These are phyloP conservation scores for Sebastes diaconus DNA, from an alignment of 2,797 vertebrate genomes.

Conservation along the genomic window DNA sequence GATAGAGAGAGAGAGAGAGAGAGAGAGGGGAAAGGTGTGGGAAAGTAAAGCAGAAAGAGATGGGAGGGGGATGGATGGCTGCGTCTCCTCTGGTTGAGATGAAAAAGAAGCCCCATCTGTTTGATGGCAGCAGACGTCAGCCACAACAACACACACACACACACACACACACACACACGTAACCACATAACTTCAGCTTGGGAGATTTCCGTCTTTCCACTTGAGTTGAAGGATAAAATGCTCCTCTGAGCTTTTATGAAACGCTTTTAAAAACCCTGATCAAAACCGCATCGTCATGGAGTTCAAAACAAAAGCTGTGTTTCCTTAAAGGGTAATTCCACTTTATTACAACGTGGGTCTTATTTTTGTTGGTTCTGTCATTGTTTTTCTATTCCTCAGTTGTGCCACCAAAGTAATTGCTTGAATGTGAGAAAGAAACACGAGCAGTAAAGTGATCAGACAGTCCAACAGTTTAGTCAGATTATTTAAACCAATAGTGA, in stretches of 20 bases:
- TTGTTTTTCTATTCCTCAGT: not conserved
- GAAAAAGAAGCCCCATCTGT: conserved; percentile 54
- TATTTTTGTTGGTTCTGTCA: not conserved
- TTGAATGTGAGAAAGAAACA: no score
- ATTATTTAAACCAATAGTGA: no score
- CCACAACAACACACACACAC: conserved; percentile 10
- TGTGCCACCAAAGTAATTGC: not conserved
- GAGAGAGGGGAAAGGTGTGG: conserved; percentile 27
- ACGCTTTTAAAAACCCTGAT: conserved; percentile 15
- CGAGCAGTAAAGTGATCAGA: no score
- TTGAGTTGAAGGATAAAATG: conserved; percentile 24
- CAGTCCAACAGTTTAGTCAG: no score
- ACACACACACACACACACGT: not conserved
- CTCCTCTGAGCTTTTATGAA: conserved; percentile 34
- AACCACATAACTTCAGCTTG: conserved; percentile 18
- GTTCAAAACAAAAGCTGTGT: not conserved
- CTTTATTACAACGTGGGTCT: not conserved
- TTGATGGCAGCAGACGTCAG: conserved; percentile 24
- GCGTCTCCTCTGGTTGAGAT: conserved; percentile 38
- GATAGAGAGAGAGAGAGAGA: not conserved
- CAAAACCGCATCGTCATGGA: not conserved
- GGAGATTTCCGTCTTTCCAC: conserved; percentile 40
- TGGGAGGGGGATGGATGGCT: not conserved
- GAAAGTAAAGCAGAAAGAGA: conserved; percentile 8
- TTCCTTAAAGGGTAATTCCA: not conserved